These are phyloP conservation scores for Phylloscopus trochilus DNA, from an alignment of 2,113 vertebrate genomes.

Conservation along the genomic window DNA sequence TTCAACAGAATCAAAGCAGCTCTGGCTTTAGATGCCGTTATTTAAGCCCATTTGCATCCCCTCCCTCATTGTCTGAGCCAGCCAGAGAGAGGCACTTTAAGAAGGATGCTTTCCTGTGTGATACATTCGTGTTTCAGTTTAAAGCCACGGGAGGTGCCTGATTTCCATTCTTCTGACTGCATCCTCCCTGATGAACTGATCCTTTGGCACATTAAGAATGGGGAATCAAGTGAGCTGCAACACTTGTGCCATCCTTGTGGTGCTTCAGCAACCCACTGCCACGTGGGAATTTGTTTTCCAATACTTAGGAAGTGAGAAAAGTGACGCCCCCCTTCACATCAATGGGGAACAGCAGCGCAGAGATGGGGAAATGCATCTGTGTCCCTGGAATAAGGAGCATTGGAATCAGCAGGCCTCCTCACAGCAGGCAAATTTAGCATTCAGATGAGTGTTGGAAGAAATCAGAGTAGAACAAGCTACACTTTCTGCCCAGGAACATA, in stretches of 20 bases:
- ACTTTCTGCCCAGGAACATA: neutral
- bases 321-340: neutral
- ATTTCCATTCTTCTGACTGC: neutral
- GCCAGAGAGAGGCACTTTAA: neutral
- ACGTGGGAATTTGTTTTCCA: neutral
- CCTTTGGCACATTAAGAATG: neutral
- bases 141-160: neutral
- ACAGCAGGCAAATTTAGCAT: neutral
- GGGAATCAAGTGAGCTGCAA: neutral
- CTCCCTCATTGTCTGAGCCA: neutral
- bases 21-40: neutral
- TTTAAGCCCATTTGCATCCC: neutral
- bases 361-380: neutral
- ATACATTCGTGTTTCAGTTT: neutral
- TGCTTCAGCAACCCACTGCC: neutral
- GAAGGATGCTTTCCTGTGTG: neutral
- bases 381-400: accelerated
- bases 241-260: neutral
- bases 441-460: neutral
- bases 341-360: neutral
- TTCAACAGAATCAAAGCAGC: neutral
- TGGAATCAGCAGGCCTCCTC: neutral
- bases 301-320: neutral
- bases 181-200: neutral
- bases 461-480: neutral